phyloP scores from a whole-genome alignment of 2,113 vertebrate species.

The Peucedramus taeniatus region DNA sequence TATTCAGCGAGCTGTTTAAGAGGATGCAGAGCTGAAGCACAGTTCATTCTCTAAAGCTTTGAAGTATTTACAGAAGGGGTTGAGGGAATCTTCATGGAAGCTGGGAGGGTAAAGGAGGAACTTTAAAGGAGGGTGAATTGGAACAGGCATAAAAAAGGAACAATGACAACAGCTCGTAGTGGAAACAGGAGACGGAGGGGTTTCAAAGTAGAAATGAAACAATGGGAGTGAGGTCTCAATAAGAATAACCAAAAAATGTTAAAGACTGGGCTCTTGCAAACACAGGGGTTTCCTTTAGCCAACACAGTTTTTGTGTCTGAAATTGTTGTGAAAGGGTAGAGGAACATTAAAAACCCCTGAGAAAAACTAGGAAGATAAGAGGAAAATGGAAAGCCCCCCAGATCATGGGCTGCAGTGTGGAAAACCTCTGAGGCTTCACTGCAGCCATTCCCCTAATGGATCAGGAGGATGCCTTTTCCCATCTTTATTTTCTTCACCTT shows the following conservation, averaged over 20 bases:
- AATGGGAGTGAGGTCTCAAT: background rate
- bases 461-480: too few relatives aligned
- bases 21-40: background rate
- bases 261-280: background rate
- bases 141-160: background rate
- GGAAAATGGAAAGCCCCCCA: too few relatives aligned
- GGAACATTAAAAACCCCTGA: too few relatives aligned
- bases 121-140: background rate
- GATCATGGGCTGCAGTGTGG: too few relatives aligned
- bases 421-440: too few relatives aligned
- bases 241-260: background rate
- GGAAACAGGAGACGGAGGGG: background rate
- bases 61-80: background rate
- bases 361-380: too few relatives aligned
- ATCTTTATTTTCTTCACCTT: too few relatives aligned
- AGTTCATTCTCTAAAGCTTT: background rate
- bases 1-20: background rate
- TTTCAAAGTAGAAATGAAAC: background rate
- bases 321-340: background rate
- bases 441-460: too few relatives aligned
- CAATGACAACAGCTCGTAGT: background rate
- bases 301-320: background rate
- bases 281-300: background rate
- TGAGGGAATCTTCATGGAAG: background rate
- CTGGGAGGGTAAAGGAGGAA: background rate